Percentiles rank a stretch among this genome's conserved stretches.
These are phyloP conservation scores for Diarsia mendica DNA, from an alignment of 2,888 invertebrate genomes.

Conservation along the genomic window DNA sequence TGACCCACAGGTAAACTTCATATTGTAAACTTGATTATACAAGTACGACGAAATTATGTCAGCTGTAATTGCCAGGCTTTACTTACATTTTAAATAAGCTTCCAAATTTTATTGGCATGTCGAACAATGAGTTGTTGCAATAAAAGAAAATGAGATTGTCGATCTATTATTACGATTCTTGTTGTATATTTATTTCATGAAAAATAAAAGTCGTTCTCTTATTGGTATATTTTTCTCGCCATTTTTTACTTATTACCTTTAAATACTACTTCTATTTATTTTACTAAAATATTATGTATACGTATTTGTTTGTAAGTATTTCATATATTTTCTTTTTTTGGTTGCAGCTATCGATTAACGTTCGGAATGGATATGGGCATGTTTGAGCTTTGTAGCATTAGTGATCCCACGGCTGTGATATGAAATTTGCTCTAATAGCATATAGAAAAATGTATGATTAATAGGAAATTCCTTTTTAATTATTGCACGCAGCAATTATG, in stretches of 20 bases:
- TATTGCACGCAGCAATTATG: conserved; percentile 90
- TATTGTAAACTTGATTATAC: conserved; percentile 26
- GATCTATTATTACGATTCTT: conserved; percentile 8
- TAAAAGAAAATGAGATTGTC: conserved; percentile 5
- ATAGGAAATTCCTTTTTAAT: conserved; percentile 82
- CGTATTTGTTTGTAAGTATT: conserved; percentile 65
- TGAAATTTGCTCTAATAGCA: conserved; percentile 81
- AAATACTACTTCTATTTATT: conserved; percentile 42
- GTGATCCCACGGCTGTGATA: conserved; percentile 88
- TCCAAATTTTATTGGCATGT: conserved; percentile 43
- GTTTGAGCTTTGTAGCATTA: conserved; percentile 87
- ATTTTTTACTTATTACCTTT: conserved; percentile 18
- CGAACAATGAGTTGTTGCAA: conserved; percentile 17
- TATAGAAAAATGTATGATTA: conserved; percentile 74
- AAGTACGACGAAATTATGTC: background rate
- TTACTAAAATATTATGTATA: conserved; percentile 49
- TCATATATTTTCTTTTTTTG: conserved; percentile 80
- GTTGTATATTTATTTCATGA: conserved; percentile 17
- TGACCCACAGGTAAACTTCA: conserved; percentile 84
- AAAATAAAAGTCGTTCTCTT: conserved; percentile 11
- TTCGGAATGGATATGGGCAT: conserved; percentile 90
- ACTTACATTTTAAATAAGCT: conserved; percentile 34
- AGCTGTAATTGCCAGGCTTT: conserved; percentile 35
- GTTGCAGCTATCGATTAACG: conserved; percentile 89
- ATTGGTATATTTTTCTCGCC: conserved; percentile 18